Evolutionary conservation across 1,140 invertebrate species (phyloP), one percentile per base, ranked within the genome.

Genomic region (Lucilia sericata): DNA sequence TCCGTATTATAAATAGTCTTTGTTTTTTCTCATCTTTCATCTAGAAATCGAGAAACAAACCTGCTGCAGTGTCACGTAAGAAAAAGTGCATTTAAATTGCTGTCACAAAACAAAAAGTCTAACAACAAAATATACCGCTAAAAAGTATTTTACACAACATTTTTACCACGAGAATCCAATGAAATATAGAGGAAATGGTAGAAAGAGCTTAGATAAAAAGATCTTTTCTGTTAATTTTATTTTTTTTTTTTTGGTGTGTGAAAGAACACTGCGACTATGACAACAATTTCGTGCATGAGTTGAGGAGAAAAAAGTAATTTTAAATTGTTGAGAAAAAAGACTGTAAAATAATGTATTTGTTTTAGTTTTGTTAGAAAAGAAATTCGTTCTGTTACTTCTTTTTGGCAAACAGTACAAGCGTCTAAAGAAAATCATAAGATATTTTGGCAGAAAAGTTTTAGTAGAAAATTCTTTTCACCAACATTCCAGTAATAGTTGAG

Each of bases 71-170:
- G 65, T 70, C 65, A 70, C 65, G 65, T 70, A 70, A 70, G 65
- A 70, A 70, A 70, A 70, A 70, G 65, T 70, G 65, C 65, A 70
- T 70, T 70, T 21, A 70, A 70, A 70, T 70, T 70, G 65, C 65
- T 70, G 65, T 70, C 65, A 70, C n/a, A 70, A 70, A 70, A 70
- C 10, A 19, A 70, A 70, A 70, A 70, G n/a, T 25, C 65, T 7
- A 70, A 70, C 10, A 70, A 70, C 9, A 70, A 70, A 70, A 70
- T 70, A 12, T 70, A 70, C 65, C 65, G 65, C 65, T 70, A 70
- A 70, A 70, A 70, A 10, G 19, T n/a, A 60, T 70, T 70, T 70
- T 70, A 70, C 65, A 70, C 21, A 21, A 17, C 25, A 70, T 70
- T 70, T 70, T 14, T 70, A 70, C n/a, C 65, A 70, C 65, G 13